These are phyloP conservation scores for Spodoptera frugiperda DNA, from an alignment of 1,140 invertebrate genomes.

Conservation along the genomic window DNA sequence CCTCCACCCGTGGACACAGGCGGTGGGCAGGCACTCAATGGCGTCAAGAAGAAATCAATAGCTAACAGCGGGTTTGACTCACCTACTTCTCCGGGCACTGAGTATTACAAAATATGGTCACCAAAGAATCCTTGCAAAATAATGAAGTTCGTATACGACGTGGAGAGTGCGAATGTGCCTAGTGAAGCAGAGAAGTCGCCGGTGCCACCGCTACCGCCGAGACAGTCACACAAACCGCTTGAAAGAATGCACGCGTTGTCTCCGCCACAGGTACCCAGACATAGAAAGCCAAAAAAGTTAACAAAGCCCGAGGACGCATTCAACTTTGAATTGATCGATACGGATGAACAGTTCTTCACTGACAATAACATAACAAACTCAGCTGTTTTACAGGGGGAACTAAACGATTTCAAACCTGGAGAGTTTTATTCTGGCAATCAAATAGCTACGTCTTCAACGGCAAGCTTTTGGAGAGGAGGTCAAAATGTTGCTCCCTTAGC, in stretches of 20 bases:
- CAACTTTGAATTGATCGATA: slow-evolving; percentile 92
- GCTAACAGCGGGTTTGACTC: slow-evolving; percentile 81
- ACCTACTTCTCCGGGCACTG: slow-evolving; percentile 86
- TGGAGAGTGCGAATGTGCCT: slow-evolving; percentile 84
- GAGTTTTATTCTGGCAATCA: slow-evolving; percentile 82
- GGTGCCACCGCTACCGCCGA: slow-evolving; percentile 82
- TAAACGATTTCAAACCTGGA: slow-evolving; percentile 83
- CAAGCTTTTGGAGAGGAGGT: slow-evolving; percentile 76
- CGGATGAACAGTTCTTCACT: slow-evolving; percentile 88
- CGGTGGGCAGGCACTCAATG: slow-evolving; percentile 75
- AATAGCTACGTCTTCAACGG: slow-evolving; percentile 71
- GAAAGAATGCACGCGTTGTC: slow-evolving; percentile 88
- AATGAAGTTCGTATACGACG: slow-evolving; percentile 86
- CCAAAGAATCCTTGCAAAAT: slow-evolving; percentile 86
- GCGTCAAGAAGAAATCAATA: slow-evolving; percentile 83
- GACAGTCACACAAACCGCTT: slow-evolving; percentile 87
- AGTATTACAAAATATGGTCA: slow-evolving; percentile 88
- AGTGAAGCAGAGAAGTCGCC: slow-evolving; percentile 82
- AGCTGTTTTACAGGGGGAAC: slow-evolving; percentile 70
- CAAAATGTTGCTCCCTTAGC: slow-evolving; percentile 86
- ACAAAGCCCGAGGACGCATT: slow-evolving; percentile 90
- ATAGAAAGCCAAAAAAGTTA: slow-evolving; percentile 87
- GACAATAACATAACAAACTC: slow-evolving; percentile 81
- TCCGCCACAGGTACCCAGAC: slow-evolving; percentile 86
- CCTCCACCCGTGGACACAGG: slow-evolving; percentile 83